phyloP scores from a whole-genome alignment of 2,888 invertebrate species.

The Macrophya annulata region DNA sequence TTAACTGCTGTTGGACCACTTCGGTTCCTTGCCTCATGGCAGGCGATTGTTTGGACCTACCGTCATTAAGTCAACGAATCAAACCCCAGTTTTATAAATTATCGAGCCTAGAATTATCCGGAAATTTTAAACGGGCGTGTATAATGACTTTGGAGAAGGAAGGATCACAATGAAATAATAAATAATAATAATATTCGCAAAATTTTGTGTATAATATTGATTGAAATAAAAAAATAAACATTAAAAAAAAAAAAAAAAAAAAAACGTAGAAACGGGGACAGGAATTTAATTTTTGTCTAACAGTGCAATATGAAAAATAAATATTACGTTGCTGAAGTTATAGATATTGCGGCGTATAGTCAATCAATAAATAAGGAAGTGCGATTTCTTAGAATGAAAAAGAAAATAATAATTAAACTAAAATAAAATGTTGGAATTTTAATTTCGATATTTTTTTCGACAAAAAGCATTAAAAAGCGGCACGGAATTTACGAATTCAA shows the following conservation, averaged over 20 bases:
- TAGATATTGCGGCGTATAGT: neutral
- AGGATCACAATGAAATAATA: neutral
- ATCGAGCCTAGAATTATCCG: neutral
- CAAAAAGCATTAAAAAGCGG: neutral
- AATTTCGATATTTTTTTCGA: neutral
- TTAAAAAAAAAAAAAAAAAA: neutral
- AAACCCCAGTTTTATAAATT: conserved; percentile 52
- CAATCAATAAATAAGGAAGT: neutral
- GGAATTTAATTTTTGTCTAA: neutral
- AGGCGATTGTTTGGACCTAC: conserved; percentile 80
- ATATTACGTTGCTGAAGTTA: neutral
- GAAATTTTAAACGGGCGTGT: neutral
- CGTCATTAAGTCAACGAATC: conserved; percentile 69
- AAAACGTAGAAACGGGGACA: neutral
- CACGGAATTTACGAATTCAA: neutral
- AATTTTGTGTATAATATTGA: neutral
- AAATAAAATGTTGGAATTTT: neutral
- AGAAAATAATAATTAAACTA: neutral
- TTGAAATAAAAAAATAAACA: no score
- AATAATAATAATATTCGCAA: neutral
- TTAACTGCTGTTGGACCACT: conserved; percentile 79
- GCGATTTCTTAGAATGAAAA: neutral
- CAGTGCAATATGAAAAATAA: conserved; percentile 6
- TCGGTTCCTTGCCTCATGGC: conserved; percentile 79
- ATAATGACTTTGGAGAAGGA: neutral